Conservation (phyloP, 92 coral and sea anemone species). For the Nematostella vectensis region DNA sequence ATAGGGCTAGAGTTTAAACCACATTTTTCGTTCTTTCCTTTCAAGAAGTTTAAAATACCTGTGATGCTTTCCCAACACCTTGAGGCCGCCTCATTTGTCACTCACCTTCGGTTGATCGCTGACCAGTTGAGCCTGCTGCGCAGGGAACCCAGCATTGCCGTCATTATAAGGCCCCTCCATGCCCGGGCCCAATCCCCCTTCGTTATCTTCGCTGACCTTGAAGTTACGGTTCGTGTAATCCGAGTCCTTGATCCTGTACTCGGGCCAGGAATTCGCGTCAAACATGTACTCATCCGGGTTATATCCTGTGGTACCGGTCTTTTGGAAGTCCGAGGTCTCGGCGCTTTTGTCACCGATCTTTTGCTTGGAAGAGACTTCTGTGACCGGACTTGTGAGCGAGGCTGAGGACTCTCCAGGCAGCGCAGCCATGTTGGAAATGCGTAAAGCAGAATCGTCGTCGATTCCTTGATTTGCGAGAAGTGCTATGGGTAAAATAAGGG, state of each 20-base stretch:
- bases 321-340: slow-evolving; percentile 14
- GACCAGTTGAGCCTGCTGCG: not conserved
- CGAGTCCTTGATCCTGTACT: slow-evolving; percentile 76
- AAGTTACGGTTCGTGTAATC: slow-evolving; percentile 49
- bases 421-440: slow-evolving; percentile 78
- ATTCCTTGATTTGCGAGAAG: slow-evolving; percentile 80
- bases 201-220: slow-evolving; percentile 5
- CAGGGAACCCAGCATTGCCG: slow-evolving; percentile 16
- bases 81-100: no score
- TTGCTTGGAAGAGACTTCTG: slow-evolving; percentile 40
- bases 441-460: slow-evolving; percentile 74
- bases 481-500: slow-evolving; percentile 31
- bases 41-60: no score
- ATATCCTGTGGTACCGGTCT: slow-evolving; percentile 32
- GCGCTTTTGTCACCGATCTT: slow-evolving; percentile 33
- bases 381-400: slow-evolving; percentile 2
- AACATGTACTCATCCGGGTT: slow-evolving; percentile 52
- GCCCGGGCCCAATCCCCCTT: slow-evolving; percentile 1
- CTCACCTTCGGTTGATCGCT: no score
- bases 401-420: slow-evolving; percentile 28
- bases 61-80: no score
- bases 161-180: slow-evolving; percentile 30
- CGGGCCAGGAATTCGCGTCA: slow-evolving; percentile 85
- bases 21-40: no score
- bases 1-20: no score